Evolutionary conservation across 2,888 invertebrate genomes (phyloP), one percentile per base, ranked within the genome.

Genomic region (Helicoverpa assulta): DNA sequence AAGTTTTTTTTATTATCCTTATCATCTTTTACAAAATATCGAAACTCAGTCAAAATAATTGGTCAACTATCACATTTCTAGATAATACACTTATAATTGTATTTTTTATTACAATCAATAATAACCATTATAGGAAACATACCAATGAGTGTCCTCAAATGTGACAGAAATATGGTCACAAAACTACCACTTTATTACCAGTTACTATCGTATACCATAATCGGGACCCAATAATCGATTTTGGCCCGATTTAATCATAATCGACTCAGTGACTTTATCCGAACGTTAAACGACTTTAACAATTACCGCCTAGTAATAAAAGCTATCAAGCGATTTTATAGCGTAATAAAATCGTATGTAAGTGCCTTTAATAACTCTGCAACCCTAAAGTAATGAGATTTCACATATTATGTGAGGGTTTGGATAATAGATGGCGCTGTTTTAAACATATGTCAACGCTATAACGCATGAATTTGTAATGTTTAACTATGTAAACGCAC

Each of bases 251-350:
- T 70, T 69, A 70, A 73, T 78, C 73, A 79, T 76, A 73, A 84
- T 84, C 78, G 76, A 78, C 70, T 74, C 57, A 60, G 51, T 62
- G 66, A 78, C 66, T 81, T 72, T 80, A 84, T 80, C 76, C 56
- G n/a, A 54, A 65, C 76, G 70, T 64, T 80, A 76, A 82, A 81
- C 73, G 82, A 76, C 70, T 78, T 80, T 80, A 82, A 82, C 83
- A 84, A 84, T 84, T 82, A 84, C 84, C 73, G 70, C 64, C 58
- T 51, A 71, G 79, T 81, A 77, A 76, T 84, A 84, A 84, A 84
- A 76, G 73, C 70, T 63, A 68, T 76, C 76, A 75, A 73, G 67
- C 80, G 63, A 81, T 81, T 84, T 84, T 76, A 84, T 81, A 62
- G 61, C 70, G 60, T 61, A 57, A 84, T 84, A 84, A 84, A 84